Evolutionary conservation across 1,140 invertebrate genomes (phyloP), one percentile per base, ranked within the genome.

Genomic region (Megathymus violae): DNA sequence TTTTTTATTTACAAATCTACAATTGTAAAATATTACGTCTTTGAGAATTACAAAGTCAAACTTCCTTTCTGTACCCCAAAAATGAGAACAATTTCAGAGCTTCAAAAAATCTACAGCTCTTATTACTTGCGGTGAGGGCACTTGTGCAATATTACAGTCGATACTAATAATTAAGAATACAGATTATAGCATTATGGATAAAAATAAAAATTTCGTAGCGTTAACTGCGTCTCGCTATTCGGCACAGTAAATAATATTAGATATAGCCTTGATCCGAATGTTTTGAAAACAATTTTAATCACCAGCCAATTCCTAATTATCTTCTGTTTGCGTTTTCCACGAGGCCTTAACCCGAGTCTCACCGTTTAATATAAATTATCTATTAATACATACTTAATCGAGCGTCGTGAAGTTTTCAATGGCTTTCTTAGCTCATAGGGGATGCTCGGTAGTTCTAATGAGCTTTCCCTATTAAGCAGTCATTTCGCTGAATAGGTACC

Each of bases 11-110:
- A n/a, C n/a, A n/a, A n/a, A n/a, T n/a, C n/a, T n/a, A n/a, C n/a
- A n/a, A n/a, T n/a, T n/a, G n/a, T n/a, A n/a, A n/a, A n/a, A n/a
- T n/a, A n/a, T n/a, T n/a, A n/a, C n/a, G n/a, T n/a, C n/a, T n/a
- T n/a, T n/a, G n/a, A n/a, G n/a, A n/a, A n/a, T n/a, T n/a, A n/a
- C n/a, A n/a, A n/a, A n/a, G n/a, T n/a, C n/a, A n/a, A n/a, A n/a
- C n/a, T n/a, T n/a, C n/a, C n/a, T n/a, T n/a, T n/a, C n/a, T n/a
- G n/a, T n/a, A n/a, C n/a, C n/a, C n/a, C n/a, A n/a, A n/a, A n/a
- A n/a, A n/a, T n/a, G n/a, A n/a, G n/a, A n/a, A 52, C 34, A 52
- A 52, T 40, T 52, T 52, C 34, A 27, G 19, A 51, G 48, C 19
- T 22, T 5, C 5, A 22, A 22, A 22, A 7, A 7, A 31, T 9